phyloP scores from a whole-genome alignment of 2,888 invertebrate species.

The Sturmia bella region DNA sequence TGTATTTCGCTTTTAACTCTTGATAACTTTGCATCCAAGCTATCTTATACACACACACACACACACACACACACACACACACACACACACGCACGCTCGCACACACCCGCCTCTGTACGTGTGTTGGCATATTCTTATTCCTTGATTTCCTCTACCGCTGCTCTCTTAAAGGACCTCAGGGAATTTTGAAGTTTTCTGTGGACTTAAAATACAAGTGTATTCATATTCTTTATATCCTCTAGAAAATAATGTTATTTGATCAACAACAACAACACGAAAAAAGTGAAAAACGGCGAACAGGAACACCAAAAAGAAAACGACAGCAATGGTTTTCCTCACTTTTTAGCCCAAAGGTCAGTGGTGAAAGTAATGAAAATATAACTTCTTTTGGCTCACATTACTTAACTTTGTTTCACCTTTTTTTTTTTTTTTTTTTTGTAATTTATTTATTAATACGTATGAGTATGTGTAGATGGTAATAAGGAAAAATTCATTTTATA shows the following conservation, averaged over 20 bases:
- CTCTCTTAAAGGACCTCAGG: constrained; percentile 52
- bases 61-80: neutral
- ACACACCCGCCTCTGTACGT: neutral
- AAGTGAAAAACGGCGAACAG: neutral
- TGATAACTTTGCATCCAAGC: constrained; percentile 26
- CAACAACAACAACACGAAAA: constrained; percentile 11
- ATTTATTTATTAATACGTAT: constrained; percentile 5
- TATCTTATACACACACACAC: neutral
- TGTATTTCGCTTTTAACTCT: constrained; percentile 56
- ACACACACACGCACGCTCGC: neutral
- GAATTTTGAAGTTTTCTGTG: constrained; percentile 65
- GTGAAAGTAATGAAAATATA: constrained; percentile 69
- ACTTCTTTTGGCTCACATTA: constrained; percentile 55
- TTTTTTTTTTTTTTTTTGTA: neutral
- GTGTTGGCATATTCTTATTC: constrained; percentile 59
- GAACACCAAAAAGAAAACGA: neutral
- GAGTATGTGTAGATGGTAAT: constrained; percentile 5
- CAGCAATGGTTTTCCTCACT: constrained; percentile 23
- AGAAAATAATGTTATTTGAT: constrained; percentile 39
- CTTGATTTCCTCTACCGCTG: constrained; percentile 69
- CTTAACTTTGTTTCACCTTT: constrained; percentile 20
- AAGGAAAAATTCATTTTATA: too few relatives aligned
- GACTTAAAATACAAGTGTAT: constrained; percentile 49
- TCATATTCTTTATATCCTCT: constrained; percentile 18
- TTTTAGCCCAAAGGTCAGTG: constrained; percentile 68